These are phyloP conservation scores for Melieria omissa DNA, from an alignment of 2,888 invertebrate species.

Conservation along the genomic window DNA sequence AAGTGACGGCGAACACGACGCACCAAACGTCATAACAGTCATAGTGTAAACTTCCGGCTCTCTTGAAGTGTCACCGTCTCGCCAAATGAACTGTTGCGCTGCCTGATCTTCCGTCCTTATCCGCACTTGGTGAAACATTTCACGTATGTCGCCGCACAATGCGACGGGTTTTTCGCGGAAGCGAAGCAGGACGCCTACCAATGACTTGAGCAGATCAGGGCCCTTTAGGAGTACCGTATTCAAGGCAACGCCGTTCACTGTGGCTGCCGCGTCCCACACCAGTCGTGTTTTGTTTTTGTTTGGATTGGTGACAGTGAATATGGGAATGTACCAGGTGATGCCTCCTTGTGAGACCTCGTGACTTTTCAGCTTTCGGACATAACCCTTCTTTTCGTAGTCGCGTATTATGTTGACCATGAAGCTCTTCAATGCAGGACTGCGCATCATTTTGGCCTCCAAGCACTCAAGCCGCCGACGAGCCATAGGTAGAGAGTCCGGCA, in stretches of 20 bases:
- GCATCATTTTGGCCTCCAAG: slow-evolving; percentile 33
- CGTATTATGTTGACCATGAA: too few relatives aligned
- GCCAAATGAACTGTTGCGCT: not conserved
- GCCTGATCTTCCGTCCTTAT: slow-evolving; percentile 15
- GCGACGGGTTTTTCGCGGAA: slow-evolving; percentile 57
- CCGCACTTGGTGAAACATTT: slow-evolving; percentile 40
- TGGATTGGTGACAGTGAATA: too few relatives aligned
- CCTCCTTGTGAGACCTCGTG: too few relatives aligned
- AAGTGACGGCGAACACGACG: slow-evolving; percentile 9
- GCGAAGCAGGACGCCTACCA: too few relatives aligned
- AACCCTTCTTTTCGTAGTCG: too few relatives aligned
- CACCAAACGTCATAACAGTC: slow-evolving; percentile 34
- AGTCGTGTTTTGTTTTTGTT: too few relatives aligned
- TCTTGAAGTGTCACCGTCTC: slow-evolving; percentile 5
- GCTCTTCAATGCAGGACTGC: slow-evolving; percentile 20
- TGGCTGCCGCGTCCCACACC: too few relatives aligned
- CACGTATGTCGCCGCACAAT: slow-evolving; percentile 55
- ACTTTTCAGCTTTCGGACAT: too few relatives aligned
- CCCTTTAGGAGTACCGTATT: too few relatives aligned
- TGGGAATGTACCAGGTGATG: too few relatives aligned
- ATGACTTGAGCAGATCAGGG: too few relatives aligned
- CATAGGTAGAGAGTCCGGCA: slow-evolving; percentile 35
- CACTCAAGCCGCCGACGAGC: slow-evolving; percentile 26
- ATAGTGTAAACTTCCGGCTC: slow-evolving; percentile 26
- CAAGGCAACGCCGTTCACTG: too few relatives aligned